Percentiles rank a stretch among this genome's conserved stretches.
phyloP scores from a whole-genome alignment of 2,113 vertebrate species.

The Chroicocephalus ridibundus region DNA sequence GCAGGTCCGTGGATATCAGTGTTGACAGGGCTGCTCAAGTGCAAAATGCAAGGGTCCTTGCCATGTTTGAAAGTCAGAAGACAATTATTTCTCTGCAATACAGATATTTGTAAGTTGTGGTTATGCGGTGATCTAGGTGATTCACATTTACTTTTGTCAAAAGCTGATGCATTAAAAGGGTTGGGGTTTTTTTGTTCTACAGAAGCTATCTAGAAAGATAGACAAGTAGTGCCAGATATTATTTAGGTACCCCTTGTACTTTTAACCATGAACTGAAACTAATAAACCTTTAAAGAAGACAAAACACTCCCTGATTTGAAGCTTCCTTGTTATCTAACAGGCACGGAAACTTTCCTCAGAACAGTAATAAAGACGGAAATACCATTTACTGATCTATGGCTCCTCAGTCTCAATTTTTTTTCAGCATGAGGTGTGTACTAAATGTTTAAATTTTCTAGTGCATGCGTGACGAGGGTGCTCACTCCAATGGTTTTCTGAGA shows the following conservation, averaged over 20 bases:
- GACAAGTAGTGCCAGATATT: not conserved
- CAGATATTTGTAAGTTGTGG: not conserved
- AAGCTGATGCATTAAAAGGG: not conserved
- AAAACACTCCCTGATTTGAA: not conserved
- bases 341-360: not conserved
- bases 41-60: not conserved
- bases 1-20: not conserved
- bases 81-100: not conserved
- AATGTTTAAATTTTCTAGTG: not conserved
- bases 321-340: not conserved
- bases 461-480: not conserved
- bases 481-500: not conserved
- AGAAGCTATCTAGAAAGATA: not conserved
- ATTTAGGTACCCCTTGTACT: not conserved
- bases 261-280: not conserved
- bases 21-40: not conserved
- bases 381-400: not conserved
- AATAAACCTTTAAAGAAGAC: not conserved
- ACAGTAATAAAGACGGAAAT: not conserved
- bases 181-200: not conserved
- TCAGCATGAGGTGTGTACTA: not conserved
- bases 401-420: not conserved
- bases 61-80: not conserved
- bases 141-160: not conserved
- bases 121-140: not conserved